These are phyloP conservation scores for Echeneis naucrates DNA, from an alignment of 2,797 vertebrate genomes.

Conservation along the genomic window DNA sequence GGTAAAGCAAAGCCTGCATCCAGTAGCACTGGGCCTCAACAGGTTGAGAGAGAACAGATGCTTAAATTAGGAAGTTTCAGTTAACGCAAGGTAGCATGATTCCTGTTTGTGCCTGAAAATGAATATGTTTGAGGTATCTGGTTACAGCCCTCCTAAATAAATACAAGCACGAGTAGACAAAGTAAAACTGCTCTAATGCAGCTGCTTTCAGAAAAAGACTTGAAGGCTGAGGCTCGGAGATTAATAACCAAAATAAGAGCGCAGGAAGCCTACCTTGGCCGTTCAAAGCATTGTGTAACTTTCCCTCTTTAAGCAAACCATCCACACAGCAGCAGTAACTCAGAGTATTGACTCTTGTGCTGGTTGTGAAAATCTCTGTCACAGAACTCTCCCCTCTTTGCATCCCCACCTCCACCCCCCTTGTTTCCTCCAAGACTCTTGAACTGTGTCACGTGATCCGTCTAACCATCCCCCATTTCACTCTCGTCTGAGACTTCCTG, in stretches of 20 bases:
- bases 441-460: constrained; percentile 74
- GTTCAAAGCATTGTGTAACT: constrained; percentile 72
- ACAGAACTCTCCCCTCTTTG: constrained; percentile 52
- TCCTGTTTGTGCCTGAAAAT: constrained; percentile 16
- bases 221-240: constrained; percentile 5
- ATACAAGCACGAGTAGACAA: constrained; percentile 14
- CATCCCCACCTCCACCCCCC: constrained; percentile 33
- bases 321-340: constrained; percentile 55
- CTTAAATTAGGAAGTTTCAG: constrained; percentile 15
- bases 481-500: constrained; percentile 79
- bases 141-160: not conserved
- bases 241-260: constrained; percentile 14
- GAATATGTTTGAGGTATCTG: constrained; percentile 1
- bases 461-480: constrained; percentile 64
- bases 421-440: constrained; percentile 75
- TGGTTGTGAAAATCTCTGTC: constrained; percentile 72
- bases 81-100: constrained; percentile 3
- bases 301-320: constrained; percentile 59
- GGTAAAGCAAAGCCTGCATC: constrained; percentile 42
- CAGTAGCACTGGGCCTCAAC: constrained; percentile 37
- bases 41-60: constrained; percentile 35
- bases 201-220: not conserved
- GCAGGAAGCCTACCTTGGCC: constrained; percentile 75
- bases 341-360: constrained; percentile 55
- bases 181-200: constrained; percentile 8